Evolutionary conservation across 2,888 invertebrate species (phyloP), one percentile per base, ranked within the genome.

Genomic region (Meteorus colon): DNA sequence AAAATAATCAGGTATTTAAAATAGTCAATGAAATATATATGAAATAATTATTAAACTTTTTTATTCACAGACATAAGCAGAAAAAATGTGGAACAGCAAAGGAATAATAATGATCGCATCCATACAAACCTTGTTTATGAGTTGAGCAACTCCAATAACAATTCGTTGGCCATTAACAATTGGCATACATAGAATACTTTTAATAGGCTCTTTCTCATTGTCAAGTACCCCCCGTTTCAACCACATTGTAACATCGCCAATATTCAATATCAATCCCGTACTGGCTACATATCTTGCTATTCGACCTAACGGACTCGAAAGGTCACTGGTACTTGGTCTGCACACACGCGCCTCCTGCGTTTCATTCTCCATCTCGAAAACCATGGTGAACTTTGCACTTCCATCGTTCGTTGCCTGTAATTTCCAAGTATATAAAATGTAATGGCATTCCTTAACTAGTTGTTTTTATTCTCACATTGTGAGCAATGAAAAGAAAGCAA

Each of bases 181-280:
- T 4, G 97, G 97, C 95, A 97, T 96, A 85, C 97, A 97, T 1
- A 98, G 92, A 87, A 97, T 96, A 48, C 96, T 96, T 77, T 93
- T 92, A 48, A 94, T 95, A 74, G 92, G 92, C 72, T 93, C 93
- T 0, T 94, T 83, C 12, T 84, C 85, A 2, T 81, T 81, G 55
- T 87, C 86, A 29, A 85, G 81, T 5, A 88, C 84, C 41, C 86
- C 86, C 37, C 93, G 94, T 81, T 93, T 93, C 77, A 95, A 92
- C 96, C 96, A 97, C 3, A 94, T 92, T 4, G 92, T 92, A 10
- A 97, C 96, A 89, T 98, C 96, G 2, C 95, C 95, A 85, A 98
- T 97, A 90, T 98, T 98, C 6, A 98, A 91, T 4, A 95, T 95
- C 92, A 96, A 95, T 65, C 96, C 96, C 0, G 95, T 95, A 72